Percentiles rank a stretch among this genome's conserved stretches.
Evolutionary conservation across 2,888 invertebrate genomes (phyloP).

Genomic region (Geophilus truncorum): DNA sequence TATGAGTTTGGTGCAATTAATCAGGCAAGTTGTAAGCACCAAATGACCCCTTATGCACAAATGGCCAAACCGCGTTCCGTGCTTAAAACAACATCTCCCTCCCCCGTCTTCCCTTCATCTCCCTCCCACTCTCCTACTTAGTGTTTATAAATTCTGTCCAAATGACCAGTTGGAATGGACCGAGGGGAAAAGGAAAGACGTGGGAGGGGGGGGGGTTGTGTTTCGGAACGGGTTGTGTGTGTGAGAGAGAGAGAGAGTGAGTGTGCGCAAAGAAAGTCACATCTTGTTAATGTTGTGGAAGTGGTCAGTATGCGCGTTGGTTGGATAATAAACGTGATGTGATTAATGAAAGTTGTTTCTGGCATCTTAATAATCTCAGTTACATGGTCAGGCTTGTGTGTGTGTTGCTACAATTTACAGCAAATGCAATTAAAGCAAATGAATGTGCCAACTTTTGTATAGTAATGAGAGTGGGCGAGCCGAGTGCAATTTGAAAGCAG

Average conservation of each 20-base stretch:
- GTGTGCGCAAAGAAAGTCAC: slow-evolving; percentile 2
- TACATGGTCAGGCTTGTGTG: slow-evolving; percentile 31
- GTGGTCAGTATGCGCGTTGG: slow-evolving; percentile 30
- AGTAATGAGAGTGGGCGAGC: slow-evolving; percentile 16
- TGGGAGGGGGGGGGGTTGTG: background rate
- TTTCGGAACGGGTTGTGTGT: background rate
- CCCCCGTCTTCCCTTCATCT: background rate
- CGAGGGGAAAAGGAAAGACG: slow-evolving; percentile 5
- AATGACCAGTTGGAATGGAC: slow-evolving; percentile 22
- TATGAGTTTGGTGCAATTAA: slow-evolving; percentile 32
- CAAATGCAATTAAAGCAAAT: slow-evolving; percentile 33
- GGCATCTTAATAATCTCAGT: slow-evolving; percentile 34
- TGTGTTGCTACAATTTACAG: slow-evolving; percentile 29
- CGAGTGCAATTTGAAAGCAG: slow-evolving; percentile 20
- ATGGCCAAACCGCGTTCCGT: background rate
- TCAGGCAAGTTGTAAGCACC: slow-evolving; percentile 25
- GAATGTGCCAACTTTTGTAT: slow-evolving; percentile 29
- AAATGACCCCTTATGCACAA: slow-evolving; percentile 14
- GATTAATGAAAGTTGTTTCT: slow-evolving; percentile 31
- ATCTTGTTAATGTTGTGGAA: slow-evolving; percentile 34
- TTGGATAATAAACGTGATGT: slow-evolving; percentile 29
- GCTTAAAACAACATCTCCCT: background rate
- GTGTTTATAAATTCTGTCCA: slow-evolving; percentile 23
- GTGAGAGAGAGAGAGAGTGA: background rate
- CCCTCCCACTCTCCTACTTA: background rate